A percentile compares a stretch with the other conserved stretches of the same genome.
These are phyloP conservation scores for Laothoe populi DNA, from an alignment of 2,888 invertebrate genomes.

Conservation along the genomic window DNA sequence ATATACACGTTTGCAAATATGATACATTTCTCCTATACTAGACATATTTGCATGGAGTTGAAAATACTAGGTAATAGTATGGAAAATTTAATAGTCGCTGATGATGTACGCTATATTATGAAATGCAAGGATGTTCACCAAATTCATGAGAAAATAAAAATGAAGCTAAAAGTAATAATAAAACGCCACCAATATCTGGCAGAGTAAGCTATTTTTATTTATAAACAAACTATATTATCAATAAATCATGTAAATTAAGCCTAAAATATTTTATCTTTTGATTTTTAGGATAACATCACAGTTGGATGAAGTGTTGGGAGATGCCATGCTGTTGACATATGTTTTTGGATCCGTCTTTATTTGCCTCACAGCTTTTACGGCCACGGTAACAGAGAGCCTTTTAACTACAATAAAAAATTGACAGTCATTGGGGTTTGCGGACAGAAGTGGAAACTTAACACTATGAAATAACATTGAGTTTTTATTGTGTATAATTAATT, in stretches of 20 bases:
- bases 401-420: no score
- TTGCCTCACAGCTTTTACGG: constrained; percentile 71
- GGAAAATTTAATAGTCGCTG: constrained; percentile 50
- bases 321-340: constrained; percentile 66
- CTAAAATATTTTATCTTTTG: background rate
- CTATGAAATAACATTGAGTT: no score
- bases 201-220: constrained; percentile 49
- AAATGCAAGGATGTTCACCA: constrained; percentile 34
- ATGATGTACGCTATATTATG: constrained; percentile 51
- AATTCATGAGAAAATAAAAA: constrained; percentile 48
- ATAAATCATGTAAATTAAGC: no score
- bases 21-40: constrained; percentile 58
- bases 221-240: background rate
- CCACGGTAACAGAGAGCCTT: constrained; percentile 57
- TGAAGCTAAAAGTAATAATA: constrained; percentile 60
- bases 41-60: constrained; percentile 69
- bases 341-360: constrained; percentile 69
- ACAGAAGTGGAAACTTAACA: no score
- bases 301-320: constrained; percentile 61
- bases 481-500: no score
- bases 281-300: constrained; percentile 59
- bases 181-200: constrained; percentile 57
- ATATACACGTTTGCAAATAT: constrained; percentile 60
- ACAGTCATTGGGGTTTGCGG: no score
- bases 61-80: constrained; percentile 59